Percentiles rank a stretch among this genome's conserved stretches.
Evolutionary conservation across 2,113 vertebrate genomes (phyloP).

Genomic region (Lathamus discolor): DNA sequence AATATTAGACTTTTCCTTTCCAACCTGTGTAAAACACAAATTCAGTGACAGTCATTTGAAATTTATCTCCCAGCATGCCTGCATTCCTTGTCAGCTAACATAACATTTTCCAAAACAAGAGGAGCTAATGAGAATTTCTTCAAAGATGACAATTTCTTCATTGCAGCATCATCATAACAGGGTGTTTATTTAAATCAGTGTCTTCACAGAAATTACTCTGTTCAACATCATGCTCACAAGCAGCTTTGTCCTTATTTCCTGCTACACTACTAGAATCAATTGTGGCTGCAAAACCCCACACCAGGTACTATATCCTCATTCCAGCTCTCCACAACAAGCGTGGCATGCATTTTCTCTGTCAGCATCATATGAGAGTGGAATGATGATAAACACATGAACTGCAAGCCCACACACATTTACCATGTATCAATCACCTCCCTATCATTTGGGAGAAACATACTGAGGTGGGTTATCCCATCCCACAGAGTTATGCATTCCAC

Average conservation of each 20-base stretch:
- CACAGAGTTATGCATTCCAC: neutral
- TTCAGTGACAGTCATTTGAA: neutral
- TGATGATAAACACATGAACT: neutral
- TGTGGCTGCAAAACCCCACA: neutral
- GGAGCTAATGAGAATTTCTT: neutral
- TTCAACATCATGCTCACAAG: accelerated
- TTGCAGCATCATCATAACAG: neutral
- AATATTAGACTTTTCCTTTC: neutral
- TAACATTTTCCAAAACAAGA: neutral
- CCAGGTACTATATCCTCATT: neutral
- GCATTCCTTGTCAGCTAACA: neutral
- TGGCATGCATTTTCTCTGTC: neutral
- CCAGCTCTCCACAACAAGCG: neutral
- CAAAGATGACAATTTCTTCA: neutral
- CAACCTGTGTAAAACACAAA: neutral
- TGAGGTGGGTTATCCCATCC: neutral
- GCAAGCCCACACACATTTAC: neutral
- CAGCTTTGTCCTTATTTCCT: neutral
- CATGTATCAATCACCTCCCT: neutral
- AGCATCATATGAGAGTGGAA: neutral
- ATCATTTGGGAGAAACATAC: neutral
- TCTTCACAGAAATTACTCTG: neutral
- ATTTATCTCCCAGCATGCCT: neutral
- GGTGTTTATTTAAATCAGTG: neutral
- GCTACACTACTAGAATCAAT: neutral